Base-by-base conservation (phyloP, 2,888 invertebrate genomes). In the Hartigia nigra region DNA sequence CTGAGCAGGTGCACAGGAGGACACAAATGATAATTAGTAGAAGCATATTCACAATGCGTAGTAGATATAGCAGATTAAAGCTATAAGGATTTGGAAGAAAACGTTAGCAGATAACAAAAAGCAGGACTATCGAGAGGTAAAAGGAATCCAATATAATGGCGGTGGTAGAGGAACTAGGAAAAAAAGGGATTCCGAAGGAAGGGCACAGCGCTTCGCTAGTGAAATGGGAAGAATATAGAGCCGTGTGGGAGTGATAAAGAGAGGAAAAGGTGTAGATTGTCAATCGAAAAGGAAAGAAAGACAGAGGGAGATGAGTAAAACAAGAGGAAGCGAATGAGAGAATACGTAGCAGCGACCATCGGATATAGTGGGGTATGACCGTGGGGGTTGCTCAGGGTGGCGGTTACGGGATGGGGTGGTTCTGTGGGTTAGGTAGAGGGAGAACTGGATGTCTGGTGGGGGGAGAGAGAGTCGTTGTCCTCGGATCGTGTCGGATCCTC, bases 391-490 rank as follows among this genome's bases (percentile, higher is more conserved):
- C 55, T 23, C 55, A 9, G 55, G 55, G 55, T 55, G 23, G 55
- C 55, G 55, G 55, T 55, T 55, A 55, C 55, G 55, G 55, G 55
- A 23, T 55, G 55, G 55, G 55, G 55, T 55, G 23, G 23, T 55
- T 55, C 55, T 55, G 55, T 23, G 55, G 55, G 55, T 55, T 72
- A 31, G 72, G 34, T 72, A 12, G 72, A 3, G 34, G 12, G 72
- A 14, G 32, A 34, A 34, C 31, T 12, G 72, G 72, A 23, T 31
- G 72, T 32, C 72, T 23, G 34, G 74, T 77, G 77, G 70, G 76
- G 82, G 85, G 80, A 84, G 87, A 87, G 86, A 87, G 87, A 88
- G 88, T 88, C 88, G 88, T 88, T 88, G 88, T 88, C 88, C 88
- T 88, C 88, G 88, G 87, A 84, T 86, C 84, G 85, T 84, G 83